These are phyloP conservation scores for Axea sp. DNA, from an alignment of 2,888 invertebrate species.

Conservation along the genomic window DNA sequence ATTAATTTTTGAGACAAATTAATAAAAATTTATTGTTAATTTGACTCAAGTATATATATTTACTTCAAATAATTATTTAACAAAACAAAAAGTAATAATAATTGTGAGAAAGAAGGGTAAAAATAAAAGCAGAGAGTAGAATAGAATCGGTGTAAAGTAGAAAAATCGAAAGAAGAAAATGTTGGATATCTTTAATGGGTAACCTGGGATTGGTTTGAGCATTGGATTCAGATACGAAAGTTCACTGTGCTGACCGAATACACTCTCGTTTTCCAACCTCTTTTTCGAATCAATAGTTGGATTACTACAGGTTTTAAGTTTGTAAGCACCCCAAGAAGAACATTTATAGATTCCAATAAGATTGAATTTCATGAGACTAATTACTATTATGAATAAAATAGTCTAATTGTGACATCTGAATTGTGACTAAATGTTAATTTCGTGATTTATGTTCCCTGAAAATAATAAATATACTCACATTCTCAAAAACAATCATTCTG, in stretches of 20 bases:
- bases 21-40: too few relatives aligned
- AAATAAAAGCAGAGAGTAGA: constrained; percentile 38
- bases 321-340: constrained; percentile 46
- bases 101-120: too few relatives aligned
- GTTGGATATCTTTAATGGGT: constrained; percentile 70
- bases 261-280: constrained; percentile 46
- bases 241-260: constrained; percentile 53
- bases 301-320: constrained; percentile 58
- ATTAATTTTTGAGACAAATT: too few relatives aligned
- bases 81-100: too few relatives aligned
- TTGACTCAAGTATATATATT: too few relatives aligned
- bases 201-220: constrained; percentile 57
- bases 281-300: constrained; percentile 53
- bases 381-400: constrained; percentile 17
- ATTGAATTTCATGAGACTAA: constrained; percentile 42
- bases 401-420: too few relatives aligned
- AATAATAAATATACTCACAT: too few relatives aligned
- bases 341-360: constrained; percentile 32
- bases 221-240: constrained; percentile 48
- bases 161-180: constrained; percentile 59
- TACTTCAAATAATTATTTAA: too few relatives aligned
- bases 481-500: too few relatives aligned
- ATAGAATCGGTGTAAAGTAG: not conserved
- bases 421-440: too few relatives aligned
- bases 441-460: too few relatives aligned